Evolutionary conservation across 1,140 invertebrate species (phyloP), one percentile per base, ranked within the genome.

Genomic region (Adelges cooleyi): DNA sequence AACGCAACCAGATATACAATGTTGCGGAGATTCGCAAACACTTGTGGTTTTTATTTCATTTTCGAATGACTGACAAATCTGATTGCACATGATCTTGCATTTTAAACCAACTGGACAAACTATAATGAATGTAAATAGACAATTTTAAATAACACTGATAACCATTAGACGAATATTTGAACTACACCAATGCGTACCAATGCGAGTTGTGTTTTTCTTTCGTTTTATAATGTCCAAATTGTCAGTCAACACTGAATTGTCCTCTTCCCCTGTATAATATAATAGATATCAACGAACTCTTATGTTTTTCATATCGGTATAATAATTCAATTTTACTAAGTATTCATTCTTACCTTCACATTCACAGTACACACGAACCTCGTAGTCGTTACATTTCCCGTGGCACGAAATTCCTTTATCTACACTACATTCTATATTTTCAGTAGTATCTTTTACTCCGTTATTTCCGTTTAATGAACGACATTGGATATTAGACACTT

Each of bases 401-500:
- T 77, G 71, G 71, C 89, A 92, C 8, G 82, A 72, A 0, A 92
- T 75, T 1, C 89, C 89, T 42, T 78, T 77, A 68, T 85, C 78
- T 20, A 90, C 70, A 70, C 81, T 84, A 71, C 90, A 92, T 50
- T 85, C 80, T 0, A 86, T 85, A 70, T 86, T 80, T 65, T 48
- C 40, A 15, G 3, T 5, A 1, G 0, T 13, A 42, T 44, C 27
- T 46, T 62, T 62, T 9, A 62, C 76, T 4, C 56, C 42, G 18
- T 48, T 59, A 20, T 6, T 62, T 0, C 4, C 1, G 5, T 62
- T 75, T 2, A 82, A 79, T 0, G 84, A 84, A 27, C 88, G 78
- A 69, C 90, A 92, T 73, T 84, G 79, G 65, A 92, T 87, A 48
- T 84, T 79, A 2, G 74, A 76, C 79, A 92, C 89, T 67, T 81